Base-by-base conservation (phyloP, 2,888 invertebrate species). In the Lapara coniferarum region DNA sequence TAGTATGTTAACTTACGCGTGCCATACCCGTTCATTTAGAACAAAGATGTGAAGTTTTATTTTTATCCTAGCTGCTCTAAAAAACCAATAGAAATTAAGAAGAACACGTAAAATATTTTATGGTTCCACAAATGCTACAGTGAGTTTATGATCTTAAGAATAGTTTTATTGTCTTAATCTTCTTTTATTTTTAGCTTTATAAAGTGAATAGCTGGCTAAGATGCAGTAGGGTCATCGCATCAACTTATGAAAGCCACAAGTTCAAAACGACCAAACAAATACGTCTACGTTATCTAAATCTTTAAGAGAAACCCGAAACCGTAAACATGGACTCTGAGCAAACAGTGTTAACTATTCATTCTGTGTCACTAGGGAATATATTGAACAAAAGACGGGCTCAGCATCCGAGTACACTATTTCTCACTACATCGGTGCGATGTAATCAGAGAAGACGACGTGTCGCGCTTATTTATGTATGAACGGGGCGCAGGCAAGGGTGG, bases 371-470 rank as follows among this genome's bases (percentile, higher is more conserved):
- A 82, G 89, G 85, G 91, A 88, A 89, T 90, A 89, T 89, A 90
- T 89, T 89, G 92, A 92, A 93, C 93, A 93, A 93, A 92, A 92
- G 92, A 89, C 87, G 85, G 83, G 88, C 86, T 85, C 91, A 91
- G 90, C 89, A 91, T 91, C 90, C 89, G 88, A 89, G 85, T 91
- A 91, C 90, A 92, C 92, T 93, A 93, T 92, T 93, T 93, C 93
- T 93, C 93, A 93, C 92, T 90, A 92, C 92, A 93, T 93, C 91
- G 91, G 91, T 87, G 91, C 91, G 93, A 93, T 93, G 93, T 93
- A 93, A 93, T 93, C 93, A 93, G 93, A 93, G 93, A 93, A 93
- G 93, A 92, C 92, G 93, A 93, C 93, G 93, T 93, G 93, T 93
- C 92, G 92, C 86, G 88, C 88, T 93, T 93, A 93, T 93, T 93